Evolutionary conservation across 2,888 invertebrate genomes (phyloP), one percentile per base, ranked within the genome.

Genomic region (Caradrina kadenii): DNA sequence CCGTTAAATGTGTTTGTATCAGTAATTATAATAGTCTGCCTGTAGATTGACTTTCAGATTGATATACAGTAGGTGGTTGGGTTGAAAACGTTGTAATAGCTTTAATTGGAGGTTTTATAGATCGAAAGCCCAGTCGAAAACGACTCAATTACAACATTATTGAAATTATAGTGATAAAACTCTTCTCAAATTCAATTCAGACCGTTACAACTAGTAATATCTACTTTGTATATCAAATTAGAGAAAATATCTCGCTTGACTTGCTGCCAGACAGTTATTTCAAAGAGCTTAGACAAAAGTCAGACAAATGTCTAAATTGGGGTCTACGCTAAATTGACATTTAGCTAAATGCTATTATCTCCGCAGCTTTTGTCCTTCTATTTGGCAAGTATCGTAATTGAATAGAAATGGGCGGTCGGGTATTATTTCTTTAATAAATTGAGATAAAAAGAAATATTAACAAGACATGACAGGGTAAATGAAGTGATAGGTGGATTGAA

Each of bases 401-500:
- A 77, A 77, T 73, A 71, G 19, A 72, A 78, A 72, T 77, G 19
- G 59, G 55, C 49, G 48, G 39, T n/a, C 22, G 45, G 42, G n/a
- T 65, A 60, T 59, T 67, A 69, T 69, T 73, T 66, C 50, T 71
- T 73, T 82, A 82, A 64, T 64, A 70, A 62, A 70, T 15, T 60
- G 52, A 54, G 62, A 71, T 60, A 39, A 50, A 75, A 77, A 70
- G 58, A 65, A 61, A 78, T 73, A 69, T 75, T 72, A 75, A 82
- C 68, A 72, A 76, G 79, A 69, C 60, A 67, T 84, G 75, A 64
- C 73, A 61, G 76, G 65, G 59, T 75, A 84, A 83, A 86, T 83
- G 83, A 87, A 88, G 84, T 87, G 87, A 88, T 86, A 86, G 82
- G 86, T 86, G 83, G 81, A 81, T 75, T 69, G 82, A 79, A 87